A percentile compares a stretch with the other conserved stretches of the same genome.
These are phyloP conservation scores for Hyppa rectilinea DNA, from an alignment of 2,888 invertebrate species.

Conservation along the genomic window DNA sequence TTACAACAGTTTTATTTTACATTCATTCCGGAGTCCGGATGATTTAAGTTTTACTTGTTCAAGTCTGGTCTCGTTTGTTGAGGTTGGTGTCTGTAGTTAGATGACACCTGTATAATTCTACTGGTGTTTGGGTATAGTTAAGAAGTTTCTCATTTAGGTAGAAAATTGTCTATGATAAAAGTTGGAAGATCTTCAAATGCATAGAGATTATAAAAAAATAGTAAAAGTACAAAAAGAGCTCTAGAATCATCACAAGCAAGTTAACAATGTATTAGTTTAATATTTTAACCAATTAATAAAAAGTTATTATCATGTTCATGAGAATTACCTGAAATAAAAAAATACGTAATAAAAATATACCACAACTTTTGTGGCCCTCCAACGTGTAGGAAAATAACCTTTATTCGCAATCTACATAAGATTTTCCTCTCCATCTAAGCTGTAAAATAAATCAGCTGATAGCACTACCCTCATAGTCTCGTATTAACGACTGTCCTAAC, in stretches of 20 bases:
- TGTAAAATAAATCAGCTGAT: constrained; percentile 62
- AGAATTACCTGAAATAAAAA: neutral
- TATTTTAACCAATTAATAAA: neutral
- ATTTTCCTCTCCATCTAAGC: constrained; percentile 49
- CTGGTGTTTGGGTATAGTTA: constrained; percentile 15
- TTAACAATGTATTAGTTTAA: neutral
- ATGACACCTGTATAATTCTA: constrained; percentile 50
- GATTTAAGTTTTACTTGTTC: constrained; percentile 62
- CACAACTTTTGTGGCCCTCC: neutral
- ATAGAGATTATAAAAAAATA: neutral
- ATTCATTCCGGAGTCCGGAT: constrained; percentile 56
- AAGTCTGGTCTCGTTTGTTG: constrained; percentile 44
- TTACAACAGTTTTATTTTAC: constrained; percentile 62
- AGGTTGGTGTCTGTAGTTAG: constrained; percentile 38
- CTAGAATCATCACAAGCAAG: neutral
- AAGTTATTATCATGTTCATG: neutral
- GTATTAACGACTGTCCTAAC: constrained; percentile 61
- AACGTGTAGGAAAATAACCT: constrained; percentile 25
- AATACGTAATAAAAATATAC: neutral
- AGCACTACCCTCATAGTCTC: constrained; percentile 58
- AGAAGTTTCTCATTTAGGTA: neutral
- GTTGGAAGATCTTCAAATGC: neutral
- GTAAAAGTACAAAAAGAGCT: neutral
- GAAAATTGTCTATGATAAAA: neutral
- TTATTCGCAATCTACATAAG: constrained; percentile 29